phyloP scores from a whole-genome alignment of 2,113 vertebrate species.

The Melanerpes formicivorus region DNA sequence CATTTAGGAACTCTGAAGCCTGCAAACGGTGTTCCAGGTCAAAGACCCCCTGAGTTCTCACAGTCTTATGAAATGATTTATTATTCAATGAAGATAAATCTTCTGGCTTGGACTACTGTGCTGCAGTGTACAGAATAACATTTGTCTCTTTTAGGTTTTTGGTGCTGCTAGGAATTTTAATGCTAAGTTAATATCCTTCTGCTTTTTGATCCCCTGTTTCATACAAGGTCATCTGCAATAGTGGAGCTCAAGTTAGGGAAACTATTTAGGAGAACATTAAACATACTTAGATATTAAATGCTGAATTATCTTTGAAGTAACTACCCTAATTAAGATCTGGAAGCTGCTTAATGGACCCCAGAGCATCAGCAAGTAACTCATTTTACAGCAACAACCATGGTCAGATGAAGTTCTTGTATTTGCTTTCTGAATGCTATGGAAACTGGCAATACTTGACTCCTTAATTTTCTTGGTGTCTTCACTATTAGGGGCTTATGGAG shows the following conservation, averaged over 20 bases:
- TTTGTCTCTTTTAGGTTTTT: not conserved
- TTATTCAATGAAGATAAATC: not conserved
- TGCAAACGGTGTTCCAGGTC: not conserved
- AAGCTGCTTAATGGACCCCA: not conserved
- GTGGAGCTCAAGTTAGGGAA: not conserved
- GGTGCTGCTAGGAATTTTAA: not conserved
- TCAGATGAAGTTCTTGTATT: conserved; percentile 2
- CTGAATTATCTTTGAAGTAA: conserved; percentile 14
- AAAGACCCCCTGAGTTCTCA: not conserved
- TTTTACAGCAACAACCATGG: not conserved
- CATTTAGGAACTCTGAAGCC: not conserved
- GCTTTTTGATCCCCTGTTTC: not conserved
- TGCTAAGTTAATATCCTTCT: not conserved
- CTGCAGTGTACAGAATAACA: not conserved
- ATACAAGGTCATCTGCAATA: not conserved
- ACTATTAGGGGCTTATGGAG: not conserved
- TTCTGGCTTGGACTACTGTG: not conserved
- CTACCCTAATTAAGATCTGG: not conserved
- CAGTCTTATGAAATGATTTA: not conserved
- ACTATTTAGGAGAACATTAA: not conserved
- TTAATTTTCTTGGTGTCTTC: not conserved
- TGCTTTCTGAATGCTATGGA: not conserved
- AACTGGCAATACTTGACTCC: not conserved
- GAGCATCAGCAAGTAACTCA: not conserved
- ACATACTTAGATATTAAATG: not conserved